Conservation (phyloP, 2,113 vertebrate species). For the Hyperopisus bebe region DNA sequence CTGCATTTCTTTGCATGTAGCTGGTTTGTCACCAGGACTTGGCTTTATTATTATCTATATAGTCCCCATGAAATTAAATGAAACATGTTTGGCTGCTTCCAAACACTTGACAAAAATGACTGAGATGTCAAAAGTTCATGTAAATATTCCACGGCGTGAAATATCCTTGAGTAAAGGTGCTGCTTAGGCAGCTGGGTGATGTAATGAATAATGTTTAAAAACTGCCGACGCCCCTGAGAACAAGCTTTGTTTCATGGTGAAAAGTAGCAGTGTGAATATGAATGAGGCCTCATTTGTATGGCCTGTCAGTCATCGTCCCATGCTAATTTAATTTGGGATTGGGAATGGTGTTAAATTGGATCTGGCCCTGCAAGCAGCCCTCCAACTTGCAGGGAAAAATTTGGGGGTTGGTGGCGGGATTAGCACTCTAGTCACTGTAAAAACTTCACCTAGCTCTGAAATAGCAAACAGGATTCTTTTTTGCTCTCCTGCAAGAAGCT, state of each 20-base stretch:
- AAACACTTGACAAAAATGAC: not conserved
- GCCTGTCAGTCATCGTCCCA: constrained; percentile 10
- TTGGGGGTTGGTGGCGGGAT: too few species aligned
- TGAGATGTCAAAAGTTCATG: not conserved
- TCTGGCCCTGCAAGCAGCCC: not conserved
- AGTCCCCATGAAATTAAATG: not conserved
- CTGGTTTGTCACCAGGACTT: not conserved
- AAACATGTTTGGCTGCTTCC: not conserved
- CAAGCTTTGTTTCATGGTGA: not conserved
- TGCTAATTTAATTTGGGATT: constrained; percentile 24
- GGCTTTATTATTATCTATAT: not conserved
- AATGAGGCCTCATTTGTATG: constrained; percentile 8
- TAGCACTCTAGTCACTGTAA: too few species aligned
- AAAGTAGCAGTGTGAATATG: constrained; percentile 1
- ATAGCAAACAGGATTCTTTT: not conserved
- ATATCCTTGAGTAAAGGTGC: not conserved
- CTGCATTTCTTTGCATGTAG: not conserved
- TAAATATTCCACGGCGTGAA: not conserved
- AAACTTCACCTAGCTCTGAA: not conserved
- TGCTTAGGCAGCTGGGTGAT: not conserved
- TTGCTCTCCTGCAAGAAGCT: not conserved
- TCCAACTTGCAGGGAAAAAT: not conserved
- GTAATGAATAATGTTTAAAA: not conserved
- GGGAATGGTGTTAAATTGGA: not conserved
- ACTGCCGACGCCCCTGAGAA: not conserved